Evolutionary conservation across 2,888 invertebrate species (phyloP).

Genomic region (Muschampia plurimacula): DNA sequence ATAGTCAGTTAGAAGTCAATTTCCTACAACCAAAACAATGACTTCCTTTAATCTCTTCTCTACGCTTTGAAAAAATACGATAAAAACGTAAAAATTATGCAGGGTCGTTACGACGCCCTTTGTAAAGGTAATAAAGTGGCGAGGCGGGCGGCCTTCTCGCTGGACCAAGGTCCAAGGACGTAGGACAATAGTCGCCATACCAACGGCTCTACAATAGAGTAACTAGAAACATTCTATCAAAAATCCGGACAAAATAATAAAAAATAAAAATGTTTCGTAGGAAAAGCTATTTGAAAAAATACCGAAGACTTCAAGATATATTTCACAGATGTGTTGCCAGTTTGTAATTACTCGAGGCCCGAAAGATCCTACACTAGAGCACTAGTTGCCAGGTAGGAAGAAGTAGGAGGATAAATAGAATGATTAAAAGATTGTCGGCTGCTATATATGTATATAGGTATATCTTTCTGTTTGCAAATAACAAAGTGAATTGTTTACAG

Average conservation of each 20-base stretch:
- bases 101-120: constrained; percentile 50
- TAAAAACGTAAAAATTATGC: constrained; percentile 32
- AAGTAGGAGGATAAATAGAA: too few species aligned
- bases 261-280: not conserved
- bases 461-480: too few species aligned
- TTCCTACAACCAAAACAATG: not conserved
- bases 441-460: too few species aligned
- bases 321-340: too few species aligned
- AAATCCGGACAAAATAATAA: constrained; percentile 8
- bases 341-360: too few species aligned
- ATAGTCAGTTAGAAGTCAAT: not conserved
- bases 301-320: too few species aligned
- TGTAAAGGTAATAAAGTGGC: constrained; percentile 52
- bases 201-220: constrained; percentile 54
- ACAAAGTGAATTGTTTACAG: too few species aligned
- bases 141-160: constrained; percentile 65
- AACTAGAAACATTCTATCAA: constrained; percentile 31
- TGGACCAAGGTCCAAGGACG: constrained; percentile 71
- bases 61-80: constrained; percentile 8
- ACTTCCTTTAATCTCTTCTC: not conserved
- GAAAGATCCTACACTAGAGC: too few species aligned
- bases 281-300: not conserved
- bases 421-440: too few species aligned
- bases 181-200: constrained; percentile 66
- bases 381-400: too few species aligned